Evolutionary conservation across 2,113 vertebrate genomes (phyloP), one percentile per base, ranked within the genome.

Genomic region (Phrynosoma blainvillii): DNA sequence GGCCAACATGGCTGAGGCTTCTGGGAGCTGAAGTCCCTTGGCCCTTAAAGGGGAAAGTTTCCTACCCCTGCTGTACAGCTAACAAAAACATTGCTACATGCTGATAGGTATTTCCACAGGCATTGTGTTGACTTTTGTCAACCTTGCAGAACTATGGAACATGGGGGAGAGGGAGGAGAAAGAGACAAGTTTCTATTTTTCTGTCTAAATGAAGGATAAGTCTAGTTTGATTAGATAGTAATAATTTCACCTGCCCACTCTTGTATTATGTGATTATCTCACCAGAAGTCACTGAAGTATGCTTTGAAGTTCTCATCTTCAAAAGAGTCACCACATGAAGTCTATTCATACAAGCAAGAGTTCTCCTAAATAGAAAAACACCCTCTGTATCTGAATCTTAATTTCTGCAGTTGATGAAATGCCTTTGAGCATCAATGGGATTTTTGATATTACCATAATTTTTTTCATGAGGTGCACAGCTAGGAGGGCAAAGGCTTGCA

Each of bases 361-460:
- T 94, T 95, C 85, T 77, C 94, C 92, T 96, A 94, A 92, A 93
- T 91, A 95, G 88, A 87, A 93, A 94, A 93, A 93, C 89, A 87
- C 80, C 86, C 89, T 94, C 87, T 93, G 85, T 82, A 95, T 93
- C 93, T 95, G 94, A 90, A 89, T 94, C 89, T 89, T 94, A 96
- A 92, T 95, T 94, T 96, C 93, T 92, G 91, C 91, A 88, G 89
- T 90, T 96, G 91, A 94, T 93, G 86, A 95, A 93, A 94, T 94
- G 89, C 94, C 91, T 94, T 96, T 95, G 91, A 94, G 86, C 90
- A 92, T 95, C 94, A 95, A 78, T 94, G 92, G 93, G 90, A 95
- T 71, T 96, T 96, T 96, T 94, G 91, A 95, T 92, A 95, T 95
- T 96, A 94, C 68, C 94, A 95, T 96, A 91, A 93, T 94, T 95